phyloP scores from a whole-genome alignment of 2,113 vertebrate species.

The Aplodontia rufa region DNA sequence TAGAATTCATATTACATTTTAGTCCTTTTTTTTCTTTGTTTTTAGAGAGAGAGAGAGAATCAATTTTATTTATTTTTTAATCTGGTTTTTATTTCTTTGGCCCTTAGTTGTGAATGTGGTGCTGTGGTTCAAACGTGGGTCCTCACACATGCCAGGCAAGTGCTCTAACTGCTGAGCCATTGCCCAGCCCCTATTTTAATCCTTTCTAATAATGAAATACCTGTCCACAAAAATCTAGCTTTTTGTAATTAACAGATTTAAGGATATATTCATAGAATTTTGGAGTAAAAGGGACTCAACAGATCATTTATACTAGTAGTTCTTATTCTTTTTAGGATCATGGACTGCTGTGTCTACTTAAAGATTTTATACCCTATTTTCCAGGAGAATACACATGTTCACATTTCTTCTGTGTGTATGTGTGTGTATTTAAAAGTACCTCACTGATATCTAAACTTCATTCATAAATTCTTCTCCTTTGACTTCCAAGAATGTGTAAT shows the following conservation, averaged over 20 bases:
- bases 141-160: too few species aligned
- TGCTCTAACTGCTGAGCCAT: too few species aligned
- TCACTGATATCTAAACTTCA: neutral
- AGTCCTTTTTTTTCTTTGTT: too few species aligned
- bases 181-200: too few species aligned
- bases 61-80: too few species aligned
- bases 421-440: neutral
- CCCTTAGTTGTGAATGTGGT: too few species aligned
- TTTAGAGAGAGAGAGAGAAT: too few species aligned
- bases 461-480: neutral
- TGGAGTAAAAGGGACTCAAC: neutral
- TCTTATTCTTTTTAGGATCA: neutral
- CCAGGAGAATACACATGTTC: neutral
- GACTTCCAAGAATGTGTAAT: conserved; percentile 17
- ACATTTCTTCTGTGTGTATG: neutral
- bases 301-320: neutral
- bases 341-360: neutral
- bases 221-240: conserved; percentile 55
- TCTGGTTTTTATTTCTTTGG: too few species aligned
- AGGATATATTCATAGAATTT: neutral
- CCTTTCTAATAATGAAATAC: conserved; percentile 56
- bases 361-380: neutral
- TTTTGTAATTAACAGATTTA: conserved; percentile 44
- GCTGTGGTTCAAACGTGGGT: too few species aligned
- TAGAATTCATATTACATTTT: conserved; percentile 45